Evolutionary conservation across 2,888 invertebrate genomes (phyloP).

Genomic region (Sericinus montela): DNA sequence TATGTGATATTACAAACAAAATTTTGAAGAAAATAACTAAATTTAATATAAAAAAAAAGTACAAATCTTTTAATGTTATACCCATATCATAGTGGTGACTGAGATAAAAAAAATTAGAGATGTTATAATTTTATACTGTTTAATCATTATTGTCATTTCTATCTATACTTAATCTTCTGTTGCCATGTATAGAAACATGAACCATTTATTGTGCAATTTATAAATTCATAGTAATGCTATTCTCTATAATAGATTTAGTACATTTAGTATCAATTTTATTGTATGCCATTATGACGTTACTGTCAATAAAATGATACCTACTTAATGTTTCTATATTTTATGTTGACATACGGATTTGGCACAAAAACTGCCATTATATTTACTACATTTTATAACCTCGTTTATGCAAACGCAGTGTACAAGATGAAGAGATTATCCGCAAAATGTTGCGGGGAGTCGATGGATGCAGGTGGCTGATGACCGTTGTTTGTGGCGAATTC

Average conservation of each 20-base stretch:
- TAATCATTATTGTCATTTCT: not conserved
- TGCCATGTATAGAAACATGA: constrained; percentile 18
- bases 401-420: too few relatives aligned
- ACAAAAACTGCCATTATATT: too few relatives aligned
- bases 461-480: too few relatives aligned
- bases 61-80: constrained; percentile 22
- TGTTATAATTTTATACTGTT: constrained; percentile 17
- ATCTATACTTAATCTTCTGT: not conserved
- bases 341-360: too few relatives aligned
- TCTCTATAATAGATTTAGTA: constrained; percentile 17
- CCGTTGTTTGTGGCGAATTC: too few relatives aligned
- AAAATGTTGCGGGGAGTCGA: too few relatives aligned
- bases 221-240: constrained; percentile 17
- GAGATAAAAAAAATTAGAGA: constrained; percentile 6
- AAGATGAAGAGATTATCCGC: too few relatives aligned
- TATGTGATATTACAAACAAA: constrained; percentile 24
- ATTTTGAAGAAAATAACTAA: constrained; percentile 3
- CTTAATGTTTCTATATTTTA: not conserved
- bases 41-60: constrained; percentile 24
- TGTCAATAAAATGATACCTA: constrained; percentile 22
- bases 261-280: constrained; percentile 24
- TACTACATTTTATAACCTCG: too few relatives aligned
- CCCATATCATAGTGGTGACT: constrained; percentile 15
- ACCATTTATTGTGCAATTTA: constrained; percentile 21
- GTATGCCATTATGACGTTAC: constrained; percentile 28